phyloP scores from a whole-genome alignment of 2,888 invertebrate genomes.

The Ecliptopera silaceata region DNA sequence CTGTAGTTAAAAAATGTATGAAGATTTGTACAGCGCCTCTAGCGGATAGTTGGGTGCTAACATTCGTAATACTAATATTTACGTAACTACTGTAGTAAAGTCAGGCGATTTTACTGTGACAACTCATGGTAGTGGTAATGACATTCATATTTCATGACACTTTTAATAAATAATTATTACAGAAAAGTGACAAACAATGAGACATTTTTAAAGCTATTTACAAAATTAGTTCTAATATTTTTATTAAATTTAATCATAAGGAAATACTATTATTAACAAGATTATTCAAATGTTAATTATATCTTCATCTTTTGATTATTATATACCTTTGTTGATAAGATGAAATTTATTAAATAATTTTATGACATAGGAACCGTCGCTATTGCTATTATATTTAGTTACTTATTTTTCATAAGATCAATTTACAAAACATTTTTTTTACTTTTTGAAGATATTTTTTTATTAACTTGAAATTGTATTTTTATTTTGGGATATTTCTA shows the following conservation, averaged over 20 bases:
- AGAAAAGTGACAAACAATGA: not conserved
- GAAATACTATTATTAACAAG: slow-evolving; percentile 4
- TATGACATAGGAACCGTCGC: slow-evolving; percentile 14
- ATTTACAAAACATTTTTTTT: not conserved
- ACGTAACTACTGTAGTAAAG: too few species aligned
- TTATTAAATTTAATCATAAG: slow-evolving; percentile 22
- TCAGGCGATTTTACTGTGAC: too few species aligned
- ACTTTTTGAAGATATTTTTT: slow-evolving; percentile 4
- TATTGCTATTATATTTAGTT: slow-evolving; percentile 7
- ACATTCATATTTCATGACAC: too few species aligned
- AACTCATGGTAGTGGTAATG: too few species aligned
- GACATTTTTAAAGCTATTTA: slow-evolving; percentile 7
- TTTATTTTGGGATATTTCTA: not conserved
- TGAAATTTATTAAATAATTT: not conserved
- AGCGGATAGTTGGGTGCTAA: too few species aligned
- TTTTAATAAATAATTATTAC: not conserved
- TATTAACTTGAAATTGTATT: not conserved
- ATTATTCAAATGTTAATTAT: not conserved
- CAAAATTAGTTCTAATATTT: not conserved
- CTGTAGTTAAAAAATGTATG: too few species aligned
- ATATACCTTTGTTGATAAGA: too few species aligned
- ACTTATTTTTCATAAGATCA: not conserved
- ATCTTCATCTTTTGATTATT: too few species aligned
- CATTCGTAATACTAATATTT: too few species aligned
- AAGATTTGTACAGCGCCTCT: too few species aligned